Conservation (phyloP, 2,888 invertebrate species). For the Xylocampa areola region DNA sequence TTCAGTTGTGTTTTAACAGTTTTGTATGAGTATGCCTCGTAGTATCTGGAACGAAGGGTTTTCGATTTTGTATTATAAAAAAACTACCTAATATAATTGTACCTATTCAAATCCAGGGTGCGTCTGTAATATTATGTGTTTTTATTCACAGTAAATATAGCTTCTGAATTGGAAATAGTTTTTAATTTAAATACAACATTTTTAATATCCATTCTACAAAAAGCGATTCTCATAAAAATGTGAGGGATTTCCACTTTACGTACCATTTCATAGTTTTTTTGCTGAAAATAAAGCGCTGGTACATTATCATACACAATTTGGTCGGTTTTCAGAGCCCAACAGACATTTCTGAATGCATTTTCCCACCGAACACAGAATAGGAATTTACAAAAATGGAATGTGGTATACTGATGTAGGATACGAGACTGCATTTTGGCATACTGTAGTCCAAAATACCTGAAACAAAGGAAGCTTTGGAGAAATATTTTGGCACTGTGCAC, state of each 20-base stretch:
- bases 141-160: too few relatives aligned
- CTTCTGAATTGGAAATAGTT: background rate
- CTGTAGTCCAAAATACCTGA: constrained; percentile 43
- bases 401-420: constrained; percentile 24
- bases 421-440: constrained; percentile 46
- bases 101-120: too few relatives aligned
- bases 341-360: constrained; percentile 45
- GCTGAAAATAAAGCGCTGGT: constrained; percentile 32
- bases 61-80: too few relatives aligned
- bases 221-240: constrained; percentile 16
- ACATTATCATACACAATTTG: constrained; percentile 46
- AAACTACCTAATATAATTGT: too few relatives aligned
- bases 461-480: constrained; percentile 49
- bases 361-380: constrained; percentile 19
- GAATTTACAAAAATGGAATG: constrained; percentile 41
- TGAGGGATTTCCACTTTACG: constrained; percentile 16
- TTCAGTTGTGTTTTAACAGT: constrained; percentile 6
- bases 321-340: constrained; percentile 26
- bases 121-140: too few relatives aligned
- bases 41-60: too few relatives aligned
- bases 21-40: background rate
- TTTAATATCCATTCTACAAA: constrained; percentile 10
- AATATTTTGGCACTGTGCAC: constrained; percentile 33
- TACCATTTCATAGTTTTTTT: constrained; percentile 30
- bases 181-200: constrained; percentile 5